Conservation (phyloP, 2,113 vertebrate species). For the Spea bombifrons region DNA sequence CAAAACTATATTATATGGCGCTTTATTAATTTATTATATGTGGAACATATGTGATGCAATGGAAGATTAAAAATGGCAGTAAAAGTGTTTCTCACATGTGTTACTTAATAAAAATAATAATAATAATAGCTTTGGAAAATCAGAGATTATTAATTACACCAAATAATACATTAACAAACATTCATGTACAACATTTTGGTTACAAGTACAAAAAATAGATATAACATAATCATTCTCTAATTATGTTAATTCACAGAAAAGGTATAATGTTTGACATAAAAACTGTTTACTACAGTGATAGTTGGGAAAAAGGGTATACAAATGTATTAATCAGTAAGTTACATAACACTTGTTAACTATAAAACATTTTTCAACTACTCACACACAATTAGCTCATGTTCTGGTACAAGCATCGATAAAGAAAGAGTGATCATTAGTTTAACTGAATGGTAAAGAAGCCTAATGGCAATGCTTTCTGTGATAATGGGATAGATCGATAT, state of each 20-base stretch:
- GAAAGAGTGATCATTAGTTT: slow-evolving; percentile 31
- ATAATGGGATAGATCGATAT: slow-evolving; percentile 49
- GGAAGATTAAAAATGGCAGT: too few relatives aligned
- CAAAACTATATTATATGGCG: too few relatives aligned
- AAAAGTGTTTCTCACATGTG: too few relatives aligned
- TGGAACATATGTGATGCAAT: too few relatives aligned
- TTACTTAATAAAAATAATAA: too few relatives aligned
- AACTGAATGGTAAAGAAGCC: slow-evolving; percentile 44
- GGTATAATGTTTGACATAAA: background rate
- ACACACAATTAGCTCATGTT: slow-evolving; percentile 35
- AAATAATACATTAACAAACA: too few relatives aligned
- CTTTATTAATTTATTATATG: too few relatives aligned
- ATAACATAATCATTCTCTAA: too few relatives aligned
- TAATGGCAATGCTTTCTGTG: slow-evolving; percentile 36
- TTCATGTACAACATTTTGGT: too few relatives aligned
- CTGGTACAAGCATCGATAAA: slow-evolving; percentile 19
- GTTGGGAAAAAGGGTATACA: background rate
- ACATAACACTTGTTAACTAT: slow-evolving; percentile 19
- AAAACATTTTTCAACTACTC: slow-evolving; percentile 7
- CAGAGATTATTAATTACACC: too few relatives aligned
- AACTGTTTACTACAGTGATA: background rate
- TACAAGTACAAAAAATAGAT: too few relatives aligned
- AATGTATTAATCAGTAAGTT: background rate
- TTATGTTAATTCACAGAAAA: background rate
- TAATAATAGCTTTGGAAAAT: too few relatives aligned